These are phyloP conservation scores for Pitangus sulphuratus DNA, from an alignment of 2,797 vertebrate genomes.

Conservation along the genomic window DNA sequence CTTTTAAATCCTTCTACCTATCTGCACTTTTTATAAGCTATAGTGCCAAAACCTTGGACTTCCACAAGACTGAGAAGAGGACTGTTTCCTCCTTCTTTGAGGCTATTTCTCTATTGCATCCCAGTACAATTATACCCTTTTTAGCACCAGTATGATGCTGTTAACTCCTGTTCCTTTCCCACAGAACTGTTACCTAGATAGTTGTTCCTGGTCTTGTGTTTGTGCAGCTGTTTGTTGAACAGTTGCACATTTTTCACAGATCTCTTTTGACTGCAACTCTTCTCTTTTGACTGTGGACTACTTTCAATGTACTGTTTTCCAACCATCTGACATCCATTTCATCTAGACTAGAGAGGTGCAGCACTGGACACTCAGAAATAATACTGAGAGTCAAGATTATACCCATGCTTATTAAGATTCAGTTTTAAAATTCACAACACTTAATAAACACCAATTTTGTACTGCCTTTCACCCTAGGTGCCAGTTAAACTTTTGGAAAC, in stretches of 20 bases:
- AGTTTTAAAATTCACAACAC: background rate
- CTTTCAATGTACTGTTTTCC: background rate
- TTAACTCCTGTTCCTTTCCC: background rate
- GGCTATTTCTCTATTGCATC: background rate
- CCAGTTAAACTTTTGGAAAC: background rate
- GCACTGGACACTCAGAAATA: background rate
- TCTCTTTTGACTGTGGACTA: background rate
- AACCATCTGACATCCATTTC: background rate
- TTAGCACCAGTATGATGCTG: background rate
- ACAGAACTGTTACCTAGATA: background rate
- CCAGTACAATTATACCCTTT: background rate
- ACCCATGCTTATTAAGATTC: background rate
- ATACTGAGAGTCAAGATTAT: background rate
- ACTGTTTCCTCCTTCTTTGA: background rate
- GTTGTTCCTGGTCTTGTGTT: background rate
- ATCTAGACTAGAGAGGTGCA: background rate
- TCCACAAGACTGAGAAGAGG: background rate
- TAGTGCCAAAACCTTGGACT: background rate
- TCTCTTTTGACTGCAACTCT: background rate
- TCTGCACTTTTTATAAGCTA: background rate
- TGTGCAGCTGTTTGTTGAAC: background rate
- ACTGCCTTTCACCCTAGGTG: background rate
- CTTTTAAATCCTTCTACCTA: background rate
- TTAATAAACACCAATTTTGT: background rate
- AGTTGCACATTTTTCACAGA: background rate